Conservation (phyloP, 2,888 invertebrate species). For the Caenorhabditis drosophilae region DNA sequence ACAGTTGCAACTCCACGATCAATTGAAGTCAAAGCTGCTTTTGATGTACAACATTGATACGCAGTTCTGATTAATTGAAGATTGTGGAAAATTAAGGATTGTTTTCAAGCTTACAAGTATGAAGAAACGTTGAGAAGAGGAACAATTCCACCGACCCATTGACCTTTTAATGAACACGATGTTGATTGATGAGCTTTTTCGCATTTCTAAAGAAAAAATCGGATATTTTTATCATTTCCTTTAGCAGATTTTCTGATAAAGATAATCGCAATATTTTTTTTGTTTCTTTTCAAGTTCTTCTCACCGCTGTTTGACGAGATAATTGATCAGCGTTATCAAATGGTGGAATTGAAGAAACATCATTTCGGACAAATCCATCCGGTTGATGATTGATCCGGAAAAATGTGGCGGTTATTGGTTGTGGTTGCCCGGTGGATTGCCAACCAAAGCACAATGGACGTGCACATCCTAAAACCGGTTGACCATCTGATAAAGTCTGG, state of each 20-base stretch:
- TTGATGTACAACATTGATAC: slow-evolving; percentile 59
- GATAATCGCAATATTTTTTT: slow-evolving; percentile 1
- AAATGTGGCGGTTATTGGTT: slow-evolving; percentile 52
- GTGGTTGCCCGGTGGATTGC: slow-evolving; percentile 46
- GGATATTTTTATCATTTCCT: background rate
- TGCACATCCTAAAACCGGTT: slow-evolving; percentile 60
- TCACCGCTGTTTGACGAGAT: slow-evolving; percentile 38
- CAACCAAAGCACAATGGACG: slow-evolving; percentile 66
- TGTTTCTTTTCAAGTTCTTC: background rate
- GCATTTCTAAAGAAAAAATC: slow-evolving; percentile 52
- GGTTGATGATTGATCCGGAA: slow-evolving; percentile 51
- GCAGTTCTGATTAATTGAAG: slow-evolving; percentile 39
- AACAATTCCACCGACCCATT: slow-evolving; percentile 67
- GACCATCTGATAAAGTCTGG: slow-evolving; percentile 47
- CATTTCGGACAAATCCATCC: slow-evolving; percentile 50
- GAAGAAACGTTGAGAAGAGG: slow-evolving; percentile 57
- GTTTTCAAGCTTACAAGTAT: slow-evolving; percentile 34
- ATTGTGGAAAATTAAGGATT: background rate
- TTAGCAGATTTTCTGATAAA: background rate
- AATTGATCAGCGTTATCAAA: slow-evolving; percentile 34
- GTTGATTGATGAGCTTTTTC: slow-evolving; percentile 54
- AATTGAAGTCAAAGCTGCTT: slow-evolving; percentile 49
- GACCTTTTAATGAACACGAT: slow-evolving; percentile 49
- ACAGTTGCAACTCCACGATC: slow-evolving; percentile 66
- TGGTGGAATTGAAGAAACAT: slow-evolving; percentile 33